These are phyloP conservation scores for Lepidochitona cinerea DNA, from an alignment of 2,888 invertebrate species.

Conservation along the genomic window DNA sequence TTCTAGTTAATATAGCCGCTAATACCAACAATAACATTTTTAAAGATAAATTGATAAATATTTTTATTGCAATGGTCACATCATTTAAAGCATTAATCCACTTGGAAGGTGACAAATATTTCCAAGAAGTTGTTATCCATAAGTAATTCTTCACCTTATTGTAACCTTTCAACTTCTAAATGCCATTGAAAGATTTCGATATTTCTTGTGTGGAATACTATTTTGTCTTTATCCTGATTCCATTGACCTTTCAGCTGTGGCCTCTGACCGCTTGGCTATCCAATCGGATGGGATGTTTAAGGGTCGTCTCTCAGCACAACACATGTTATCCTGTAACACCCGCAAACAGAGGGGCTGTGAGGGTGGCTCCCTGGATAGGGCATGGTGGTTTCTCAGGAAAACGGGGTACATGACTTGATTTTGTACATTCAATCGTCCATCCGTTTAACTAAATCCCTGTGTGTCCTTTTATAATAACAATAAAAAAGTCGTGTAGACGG, in stretches of 20 bases:
- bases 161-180: too few species aligned
- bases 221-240: neutral
- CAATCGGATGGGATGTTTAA: conserved; percentile 81
- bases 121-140: too few species aligned
- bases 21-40: too few species aligned
- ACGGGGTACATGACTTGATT: conserved; percentile 72
- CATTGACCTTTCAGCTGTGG: conserved; percentile 49
- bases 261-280: conserved; percentile 79
- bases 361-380: conserved; percentile 91
- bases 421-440: neutral
- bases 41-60: too few species aligned
- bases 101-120: too few species aligned
- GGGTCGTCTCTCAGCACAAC: conserved; percentile 86
- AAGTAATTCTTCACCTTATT: too few species aligned
- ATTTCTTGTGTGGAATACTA: too few species aligned
- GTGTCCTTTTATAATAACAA: neutral
- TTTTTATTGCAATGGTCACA: too few species aligned
- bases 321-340: conserved; percentile 86
- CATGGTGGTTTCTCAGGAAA: conserved; percentile 90
- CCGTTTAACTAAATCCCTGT: neutral
- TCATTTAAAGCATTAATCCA: too few species aligned
- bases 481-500: too few species aligned
- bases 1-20: too few species aligned
- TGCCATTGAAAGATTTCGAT: too few species aligned
- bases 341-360: conserved; percentile 81